Evolutionary conservation across 2,113 vertebrate species (phyloP).

Genomic region (Lepus timidus): DNA sequence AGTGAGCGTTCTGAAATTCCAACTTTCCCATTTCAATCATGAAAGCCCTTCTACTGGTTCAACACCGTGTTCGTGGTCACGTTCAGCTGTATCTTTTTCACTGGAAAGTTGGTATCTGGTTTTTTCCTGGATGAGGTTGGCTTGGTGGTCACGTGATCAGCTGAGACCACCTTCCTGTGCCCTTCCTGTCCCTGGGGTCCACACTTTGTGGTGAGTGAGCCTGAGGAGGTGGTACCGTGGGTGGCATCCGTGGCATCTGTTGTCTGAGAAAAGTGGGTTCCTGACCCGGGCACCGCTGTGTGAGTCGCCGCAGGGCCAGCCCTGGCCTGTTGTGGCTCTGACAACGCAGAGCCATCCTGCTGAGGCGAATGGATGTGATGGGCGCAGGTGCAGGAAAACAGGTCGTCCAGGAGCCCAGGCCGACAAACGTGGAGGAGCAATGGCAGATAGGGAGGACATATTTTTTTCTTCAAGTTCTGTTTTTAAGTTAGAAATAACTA

Average conservation of each 20-base stretch:
- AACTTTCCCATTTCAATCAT: not conserved
- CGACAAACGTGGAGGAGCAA: not conserved
- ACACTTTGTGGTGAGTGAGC: not conserved
- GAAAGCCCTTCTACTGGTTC: not conserved
- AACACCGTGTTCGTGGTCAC: not conserved
- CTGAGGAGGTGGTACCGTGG: not conserved
- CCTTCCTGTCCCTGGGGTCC: not conserved
- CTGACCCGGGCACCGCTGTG: not conserved
- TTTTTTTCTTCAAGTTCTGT: not conserved
- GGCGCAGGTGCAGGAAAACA: not conserved
- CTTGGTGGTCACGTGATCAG: not conserved
- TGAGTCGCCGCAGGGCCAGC: not conserved
- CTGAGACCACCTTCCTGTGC: not conserved
- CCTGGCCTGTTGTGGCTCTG: not conserved
- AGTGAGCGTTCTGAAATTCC: constrained; percentile 32
- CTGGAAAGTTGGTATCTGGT: not conserved
- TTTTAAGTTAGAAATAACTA: not conserved
- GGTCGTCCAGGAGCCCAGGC: not conserved
- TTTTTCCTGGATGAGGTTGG: not conserved
- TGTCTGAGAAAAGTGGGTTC: not conserved
- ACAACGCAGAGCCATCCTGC: not conserved
- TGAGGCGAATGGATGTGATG: not conserved
- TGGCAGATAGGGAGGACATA: not conserved
- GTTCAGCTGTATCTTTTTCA: not conserved
- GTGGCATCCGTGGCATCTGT: not conserved